Conservation (phyloP, 2,888 invertebrate genomes). For the Corbicula japonica region DNA sequence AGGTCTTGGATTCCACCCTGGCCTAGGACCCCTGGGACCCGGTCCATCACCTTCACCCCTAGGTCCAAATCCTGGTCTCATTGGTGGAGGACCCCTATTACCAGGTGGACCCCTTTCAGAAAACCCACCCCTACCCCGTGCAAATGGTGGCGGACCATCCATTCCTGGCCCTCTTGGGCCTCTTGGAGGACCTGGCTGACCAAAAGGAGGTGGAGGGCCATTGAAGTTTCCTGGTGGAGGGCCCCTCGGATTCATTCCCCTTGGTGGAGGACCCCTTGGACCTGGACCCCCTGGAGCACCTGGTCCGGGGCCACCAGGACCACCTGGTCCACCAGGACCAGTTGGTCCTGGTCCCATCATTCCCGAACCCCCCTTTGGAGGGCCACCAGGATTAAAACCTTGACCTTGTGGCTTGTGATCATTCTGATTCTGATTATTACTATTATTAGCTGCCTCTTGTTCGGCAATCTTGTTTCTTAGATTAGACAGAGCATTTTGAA, state of each 20-base stretch:
- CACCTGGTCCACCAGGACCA: conserved; percentile 38
- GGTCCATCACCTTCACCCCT: conserved; percentile 58
- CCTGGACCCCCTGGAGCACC: conserved; percentile 51
- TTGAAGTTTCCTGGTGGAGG: conserved; percentile 59
- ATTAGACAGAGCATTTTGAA: conserved; percentile 58
- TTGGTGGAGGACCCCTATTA: conserved; percentile 51
- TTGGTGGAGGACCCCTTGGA: conserved; percentile 54
- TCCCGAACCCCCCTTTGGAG: conserved; percentile 3
- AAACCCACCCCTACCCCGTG: conserved; percentile 56
- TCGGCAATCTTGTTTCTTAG: conserved; percentile 61
- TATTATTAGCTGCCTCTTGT: conserved; percentile 44
- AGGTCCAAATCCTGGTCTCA: conserved; percentile 49
- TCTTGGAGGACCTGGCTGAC: conserved; percentile 48
- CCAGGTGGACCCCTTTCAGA: conserved; percentile 55
- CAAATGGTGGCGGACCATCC: conserved; percentile 64
- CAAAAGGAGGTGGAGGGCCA: conserved; percentile 57
- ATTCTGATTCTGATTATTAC: conserved; percentile 23
- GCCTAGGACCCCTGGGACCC: conserved; percentile 53
- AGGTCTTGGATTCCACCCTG: conserved; percentile 51
- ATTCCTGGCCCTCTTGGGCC: conserved; percentile 66
- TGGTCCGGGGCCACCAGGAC: conserved; percentile 45
- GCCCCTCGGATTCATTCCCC: conserved; percentile 57
- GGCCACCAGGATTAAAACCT: conserved; percentile 25
- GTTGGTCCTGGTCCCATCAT: background rate
- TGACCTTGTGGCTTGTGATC: conserved; percentile 28